Evolutionary conservation across 2,797 vertebrate species (phyloP).

Genomic region (Anabacerthia variegaticeps): DNA sequence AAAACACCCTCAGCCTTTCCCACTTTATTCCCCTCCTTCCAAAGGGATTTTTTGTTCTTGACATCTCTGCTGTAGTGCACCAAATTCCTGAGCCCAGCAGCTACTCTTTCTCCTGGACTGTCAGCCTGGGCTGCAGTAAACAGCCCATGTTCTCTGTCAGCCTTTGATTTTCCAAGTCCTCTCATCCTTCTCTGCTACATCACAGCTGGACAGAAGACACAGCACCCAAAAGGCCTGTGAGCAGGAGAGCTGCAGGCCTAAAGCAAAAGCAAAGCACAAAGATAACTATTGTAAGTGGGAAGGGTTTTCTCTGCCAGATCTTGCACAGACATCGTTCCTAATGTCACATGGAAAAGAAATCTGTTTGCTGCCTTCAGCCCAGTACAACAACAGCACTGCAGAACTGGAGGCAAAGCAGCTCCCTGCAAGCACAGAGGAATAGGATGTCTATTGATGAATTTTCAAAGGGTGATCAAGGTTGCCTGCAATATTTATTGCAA

Average conservation of each 20-base stretch:
- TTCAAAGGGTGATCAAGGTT: background rate
- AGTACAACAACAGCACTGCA: background rate
- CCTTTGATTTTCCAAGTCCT: background rate
- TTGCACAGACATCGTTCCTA: background rate
- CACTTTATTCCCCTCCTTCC: background rate
- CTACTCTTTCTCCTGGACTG: background rate
- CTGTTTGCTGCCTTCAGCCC: background rate
- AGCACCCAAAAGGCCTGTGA: background rate
- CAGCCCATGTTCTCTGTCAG: background rate
- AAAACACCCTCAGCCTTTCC: background rate
- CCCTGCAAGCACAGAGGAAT: background rate
- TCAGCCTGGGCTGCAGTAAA: background rate
- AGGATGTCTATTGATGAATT: background rate
- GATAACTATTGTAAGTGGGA: background rate
- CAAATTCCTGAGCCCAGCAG: background rate
- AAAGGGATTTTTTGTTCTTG: background rate
- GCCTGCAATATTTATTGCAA: background rate
- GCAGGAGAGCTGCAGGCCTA: background rate
- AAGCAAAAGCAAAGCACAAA: background rate
- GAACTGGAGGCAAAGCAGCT: background rate
- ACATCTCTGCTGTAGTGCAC: background rate
- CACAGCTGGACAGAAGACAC: background rate
- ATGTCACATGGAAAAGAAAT: background rate
- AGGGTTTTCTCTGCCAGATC: background rate
- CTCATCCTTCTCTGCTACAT: background rate